phyloP scores from a whole-genome alignment of 2,113 vertebrate genomes.

The Narcine bancroftii region DNA sequence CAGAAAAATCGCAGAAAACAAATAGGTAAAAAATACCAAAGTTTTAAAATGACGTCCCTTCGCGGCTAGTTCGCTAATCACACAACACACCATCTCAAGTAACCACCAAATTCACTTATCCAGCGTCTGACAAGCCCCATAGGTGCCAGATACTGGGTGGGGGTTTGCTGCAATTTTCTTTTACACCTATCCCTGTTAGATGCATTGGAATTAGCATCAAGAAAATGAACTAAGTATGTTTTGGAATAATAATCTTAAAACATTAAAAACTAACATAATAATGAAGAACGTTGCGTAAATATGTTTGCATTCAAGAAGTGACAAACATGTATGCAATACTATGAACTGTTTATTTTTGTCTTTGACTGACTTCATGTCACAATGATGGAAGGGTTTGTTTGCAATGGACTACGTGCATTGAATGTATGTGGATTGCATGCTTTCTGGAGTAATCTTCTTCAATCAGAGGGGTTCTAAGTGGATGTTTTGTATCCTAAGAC shows the following conservation, averaged over 20 bases:
- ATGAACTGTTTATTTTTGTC: not conserved
- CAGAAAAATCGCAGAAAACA: too few relatives aligned
- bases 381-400: not conserved
- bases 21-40: too few relatives aligned
- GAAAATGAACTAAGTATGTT: not conserved
- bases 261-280: not conserved
- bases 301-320: not conserved
- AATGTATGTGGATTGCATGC: not conserved
- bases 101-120: too few relatives aligned
- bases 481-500: not conserved
- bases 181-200: too few relatives aligned
- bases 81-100: too few relatives aligned
- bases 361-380: not conserved
- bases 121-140: too few relatives aligned
- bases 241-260: not conserved
- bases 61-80: too few relatives aligned
- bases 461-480: not conserved
- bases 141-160: too few relatives aligned
- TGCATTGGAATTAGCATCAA: not conserved
- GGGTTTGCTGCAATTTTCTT: too few relatives aligned
- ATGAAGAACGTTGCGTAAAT: not conserved
- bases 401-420: not conserved
- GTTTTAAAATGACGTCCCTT: too few relatives aligned
- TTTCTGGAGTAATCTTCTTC: not conserved
- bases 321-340: not conserved